phyloP scores from a whole-genome alignment of 2,113 vertebrate species.

The Promerops cafer region DNA sequence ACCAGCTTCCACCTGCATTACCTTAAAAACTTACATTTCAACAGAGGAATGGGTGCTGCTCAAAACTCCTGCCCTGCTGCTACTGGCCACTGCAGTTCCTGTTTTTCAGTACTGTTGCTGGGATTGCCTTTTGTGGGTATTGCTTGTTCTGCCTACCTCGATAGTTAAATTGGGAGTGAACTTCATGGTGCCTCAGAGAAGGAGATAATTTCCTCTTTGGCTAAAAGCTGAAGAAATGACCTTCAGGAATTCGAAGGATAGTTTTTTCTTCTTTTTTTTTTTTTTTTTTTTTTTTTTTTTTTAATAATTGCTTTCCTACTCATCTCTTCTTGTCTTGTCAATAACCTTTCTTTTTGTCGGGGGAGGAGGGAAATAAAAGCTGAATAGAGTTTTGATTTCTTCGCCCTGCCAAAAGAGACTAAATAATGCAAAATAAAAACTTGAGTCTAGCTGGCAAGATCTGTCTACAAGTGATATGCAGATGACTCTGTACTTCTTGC shows the following conservation, averaged over 20 bases:
- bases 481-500: not conserved
- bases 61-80: not conserved
- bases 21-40: not conserved
- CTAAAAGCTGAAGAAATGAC: not conserved
- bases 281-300: not conserved
- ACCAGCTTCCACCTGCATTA: not conserved
- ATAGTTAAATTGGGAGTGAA: not conserved
- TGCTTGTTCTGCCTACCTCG: not conserved
- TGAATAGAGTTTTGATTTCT: not conserved
- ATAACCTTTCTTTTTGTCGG: not conserved
- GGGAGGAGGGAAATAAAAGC: not conserved
- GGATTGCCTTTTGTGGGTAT: not conserved
- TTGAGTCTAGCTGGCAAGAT: not conserved
- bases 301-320: not conserved
- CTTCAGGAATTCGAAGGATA: not conserved
- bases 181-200: not conserved
- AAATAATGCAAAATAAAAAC: not conserved
- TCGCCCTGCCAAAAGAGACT: not conserved
- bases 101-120: not conserved
- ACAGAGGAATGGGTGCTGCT: not conserved
- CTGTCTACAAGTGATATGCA: not conserved
- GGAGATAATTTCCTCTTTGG: not conserved
- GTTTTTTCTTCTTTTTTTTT: not conserved
- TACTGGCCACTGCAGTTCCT: not conserved
- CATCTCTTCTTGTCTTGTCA: not conserved